Percentiles rank a stretch among this genome's conserved stretches.
Conservation (phyloP, 1,140 invertebrate species). For the Adelges cooleyi region DNA sequence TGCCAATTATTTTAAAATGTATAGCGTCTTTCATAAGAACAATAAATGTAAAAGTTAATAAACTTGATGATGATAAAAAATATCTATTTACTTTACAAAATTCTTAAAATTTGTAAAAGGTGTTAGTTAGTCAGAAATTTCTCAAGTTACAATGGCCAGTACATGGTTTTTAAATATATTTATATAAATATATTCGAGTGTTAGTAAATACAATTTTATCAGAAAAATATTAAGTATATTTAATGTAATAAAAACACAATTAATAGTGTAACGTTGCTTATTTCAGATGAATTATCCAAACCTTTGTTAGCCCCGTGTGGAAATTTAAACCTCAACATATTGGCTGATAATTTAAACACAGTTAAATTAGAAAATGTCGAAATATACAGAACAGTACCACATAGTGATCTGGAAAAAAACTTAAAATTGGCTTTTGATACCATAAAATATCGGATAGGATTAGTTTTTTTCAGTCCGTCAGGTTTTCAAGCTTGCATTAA, state of each 20-base stretch:
- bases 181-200: too few relatives aligned
- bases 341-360: slow-evolving; percentile 5
- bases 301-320: slow-evolving; percentile 13
- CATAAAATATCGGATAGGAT: slow-evolving; percentile 3
- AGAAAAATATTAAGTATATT: too few relatives aligned
- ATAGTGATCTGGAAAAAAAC: slow-evolving; percentile 9
- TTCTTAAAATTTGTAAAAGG: too few relatives aligned
- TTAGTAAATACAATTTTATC: too few relatives aligned
- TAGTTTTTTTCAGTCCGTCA: slow-evolving; percentile 19
- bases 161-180: too few relatives aligned
- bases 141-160: too few relatives aligned
- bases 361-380: slow-evolving; percentile 21
- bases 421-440: background rate
- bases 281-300: slow-evolving; percentile 13
- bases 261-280: too few relatives aligned
- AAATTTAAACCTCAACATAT: slow-evolving; percentile 15
- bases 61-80: too few relatives aligned
- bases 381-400: slow-evolving; percentile 9
- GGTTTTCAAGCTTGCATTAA: slow-evolving; percentile 8
- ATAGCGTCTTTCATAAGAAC: background rate
- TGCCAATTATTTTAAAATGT: slow-evolving; percentile 25
- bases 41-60: background rate
- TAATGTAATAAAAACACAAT: too few relatives aligned
- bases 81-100: too few relatives aligned
- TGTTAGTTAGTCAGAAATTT: too few relatives aligned